phyloP scores from a whole-genome alignment of 2,113 vertebrate genomes.

The Ameiurus melas region DNA sequence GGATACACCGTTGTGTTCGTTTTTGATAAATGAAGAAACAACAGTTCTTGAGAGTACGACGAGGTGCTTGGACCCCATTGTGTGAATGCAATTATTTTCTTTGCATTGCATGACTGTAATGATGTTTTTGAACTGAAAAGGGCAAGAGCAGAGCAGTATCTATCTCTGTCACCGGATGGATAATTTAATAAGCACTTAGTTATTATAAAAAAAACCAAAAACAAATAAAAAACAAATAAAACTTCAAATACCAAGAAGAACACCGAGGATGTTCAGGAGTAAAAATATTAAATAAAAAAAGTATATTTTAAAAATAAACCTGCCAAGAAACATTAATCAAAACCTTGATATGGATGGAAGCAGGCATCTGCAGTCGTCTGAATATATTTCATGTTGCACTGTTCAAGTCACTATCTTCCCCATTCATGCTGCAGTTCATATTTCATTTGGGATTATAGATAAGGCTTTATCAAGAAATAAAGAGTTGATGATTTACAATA shows the following conservation, averaged over 20 bases:
- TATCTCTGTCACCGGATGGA: slow-evolving; percentile 17
- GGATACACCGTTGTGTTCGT: not conserved
- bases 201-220: not conserved
- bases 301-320: too few relatives aligned
- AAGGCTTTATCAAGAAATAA: slow-evolving; percentile 17
- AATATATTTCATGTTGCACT: not conserved
- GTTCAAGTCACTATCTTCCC: not conserved
- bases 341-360: not conserved
- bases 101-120: slow-evolving; percentile 3
- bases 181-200: slow-evolving; percentile 1
- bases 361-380: not conserved
- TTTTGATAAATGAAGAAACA: not conserved
- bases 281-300: too few relatives aligned
- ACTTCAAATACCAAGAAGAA: not conserved
- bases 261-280: not conserved
- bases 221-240: not conserved
- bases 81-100: not conserved
- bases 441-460: slow-evolving; percentile 31
- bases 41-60: not conserved
- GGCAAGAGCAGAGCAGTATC: not conserved
- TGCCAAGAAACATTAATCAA: not conserved
- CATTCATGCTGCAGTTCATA: slow-evolving; percentile 3
- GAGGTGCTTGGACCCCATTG: not conserved
- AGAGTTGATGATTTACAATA: slow-evolving; percentile 10
- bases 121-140: slow-evolving; percentile 18